Evolutionary conservation across 1,140 invertebrate species (phyloP).

Genomic region (Heliconius eleuchia): DNA sequence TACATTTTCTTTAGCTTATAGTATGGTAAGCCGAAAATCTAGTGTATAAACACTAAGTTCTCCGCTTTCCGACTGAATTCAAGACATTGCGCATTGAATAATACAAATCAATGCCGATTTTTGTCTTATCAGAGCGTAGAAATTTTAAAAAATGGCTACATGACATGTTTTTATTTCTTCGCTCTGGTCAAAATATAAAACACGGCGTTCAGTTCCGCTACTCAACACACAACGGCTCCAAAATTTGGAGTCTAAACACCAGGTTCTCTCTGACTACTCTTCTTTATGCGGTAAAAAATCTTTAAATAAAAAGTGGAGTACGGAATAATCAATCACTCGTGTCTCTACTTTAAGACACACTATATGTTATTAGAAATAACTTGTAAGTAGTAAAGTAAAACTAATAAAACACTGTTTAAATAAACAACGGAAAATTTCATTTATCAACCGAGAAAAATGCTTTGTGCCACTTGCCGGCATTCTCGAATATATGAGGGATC

Average conservation of each 20-base stretch:
- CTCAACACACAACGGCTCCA: not conserved
- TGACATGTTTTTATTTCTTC: too few relatives aligned
- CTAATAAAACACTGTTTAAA: slow-evolving; percentile 24
- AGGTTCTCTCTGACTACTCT: not conserved
- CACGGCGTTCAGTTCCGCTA: not conserved
- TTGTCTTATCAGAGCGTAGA: too few relatives aligned
- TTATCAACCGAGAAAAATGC: slow-evolving; percentile 30
- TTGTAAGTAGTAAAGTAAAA: slow-evolving; percentile 13
- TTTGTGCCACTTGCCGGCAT: slow-evolving; percentile 29
- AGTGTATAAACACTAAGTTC: not conserved
- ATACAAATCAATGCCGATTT: too few relatives aligned
- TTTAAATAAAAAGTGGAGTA: too few relatives aligned
- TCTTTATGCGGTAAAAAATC: not conserved
- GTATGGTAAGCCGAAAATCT: not conserved
- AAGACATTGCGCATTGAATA: too few relatives aligned
- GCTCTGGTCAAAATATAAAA: not conserved
- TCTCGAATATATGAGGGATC: slow-evolving; percentile 29
- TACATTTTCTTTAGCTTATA: not conserved
- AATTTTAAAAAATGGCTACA: too few relatives aligned
- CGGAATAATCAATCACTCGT: not conserved
- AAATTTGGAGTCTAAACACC: too few relatives aligned
- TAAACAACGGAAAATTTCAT: slow-evolving; percentile 25
- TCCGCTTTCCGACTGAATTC: not conserved
- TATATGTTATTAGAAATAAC: not conserved
- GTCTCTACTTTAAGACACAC: not conserved